phyloP scores from a whole-genome alignment of 2,888 invertebrate genomes.

The Hirtodrosophila histrioides region DNA sequence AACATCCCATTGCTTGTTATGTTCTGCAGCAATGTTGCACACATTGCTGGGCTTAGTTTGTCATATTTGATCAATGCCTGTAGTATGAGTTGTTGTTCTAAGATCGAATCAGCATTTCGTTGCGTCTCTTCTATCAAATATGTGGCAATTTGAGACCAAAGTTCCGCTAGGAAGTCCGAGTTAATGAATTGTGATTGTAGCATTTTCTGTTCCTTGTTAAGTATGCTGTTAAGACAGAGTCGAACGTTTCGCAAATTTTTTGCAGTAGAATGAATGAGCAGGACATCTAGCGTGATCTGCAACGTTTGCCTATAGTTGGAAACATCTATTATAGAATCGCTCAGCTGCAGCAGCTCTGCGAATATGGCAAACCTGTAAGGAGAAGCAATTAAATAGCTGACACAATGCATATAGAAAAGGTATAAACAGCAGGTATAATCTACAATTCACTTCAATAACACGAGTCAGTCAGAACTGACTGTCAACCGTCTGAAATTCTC shows the following conservation, averaged over 20 bases:
- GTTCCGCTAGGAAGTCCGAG: conserved; percentile 31
- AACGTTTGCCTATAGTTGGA: conserved; percentile 74
- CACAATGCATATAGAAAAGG: not conserved
- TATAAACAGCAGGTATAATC: no score
- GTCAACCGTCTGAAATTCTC: no score
- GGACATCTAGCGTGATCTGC: conserved; percentile 45
- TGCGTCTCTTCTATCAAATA: conserved; percentile 71
- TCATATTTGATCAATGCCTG: conserved; percentile 67
- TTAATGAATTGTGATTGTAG: conserved; percentile 30
- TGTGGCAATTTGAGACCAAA: conserved; percentile 69
- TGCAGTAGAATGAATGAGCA: conserved; percentile 65
- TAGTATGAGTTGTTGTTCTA: conserved; percentile 76
- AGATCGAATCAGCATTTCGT: conserved; percentile 55
- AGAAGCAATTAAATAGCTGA: no score
- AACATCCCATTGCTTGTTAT: conserved; percentile 71
- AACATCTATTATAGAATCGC: conserved; percentile 62
- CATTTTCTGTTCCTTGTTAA: conserved; percentile 61
- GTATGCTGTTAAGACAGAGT: conserved; percentile 61
- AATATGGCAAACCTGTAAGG: conserved; percentile 75
- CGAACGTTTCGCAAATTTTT: conserved; percentile 68
- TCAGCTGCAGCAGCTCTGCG: conserved; percentile 68
- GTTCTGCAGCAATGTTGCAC: conserved; percentile 65
- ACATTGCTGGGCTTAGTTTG: conserved; percentile 63
- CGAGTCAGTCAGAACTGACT: no score
- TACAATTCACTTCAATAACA: no score